Evolutionary conservation across 2,797 vertebrate species (phyloP).

Genomic region (Arrhamphus sclerolepis): DNA sequence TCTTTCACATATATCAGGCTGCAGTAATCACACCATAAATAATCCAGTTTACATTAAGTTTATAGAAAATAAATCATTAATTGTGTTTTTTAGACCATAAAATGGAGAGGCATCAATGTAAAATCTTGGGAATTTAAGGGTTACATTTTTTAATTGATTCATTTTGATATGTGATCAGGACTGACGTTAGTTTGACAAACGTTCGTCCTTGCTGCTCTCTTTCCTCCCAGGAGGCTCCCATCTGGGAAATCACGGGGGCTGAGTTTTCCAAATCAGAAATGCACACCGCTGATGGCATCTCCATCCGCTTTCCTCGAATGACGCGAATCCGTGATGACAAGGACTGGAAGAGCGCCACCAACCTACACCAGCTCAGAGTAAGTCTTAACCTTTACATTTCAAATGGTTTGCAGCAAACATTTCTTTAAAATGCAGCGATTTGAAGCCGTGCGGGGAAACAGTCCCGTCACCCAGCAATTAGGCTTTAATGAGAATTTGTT

Average conservation of each 20-base stretch:
- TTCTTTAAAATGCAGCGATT: background rate
- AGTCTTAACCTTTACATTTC: background rate
- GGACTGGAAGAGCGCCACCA: conserved; percentile 94
- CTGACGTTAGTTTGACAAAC: no score
- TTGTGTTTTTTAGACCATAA: no score
- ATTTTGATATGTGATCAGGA: no score
- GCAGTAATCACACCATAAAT: no score
- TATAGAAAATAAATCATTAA: no score
- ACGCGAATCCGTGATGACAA: conserved; percentile 96
- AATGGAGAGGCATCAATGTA: no score
- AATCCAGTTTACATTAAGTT: no score
- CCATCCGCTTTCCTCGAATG: conserved; percentile 97
- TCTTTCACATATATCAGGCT: no score
- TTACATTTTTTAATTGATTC: no score
- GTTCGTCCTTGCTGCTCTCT: background rate
- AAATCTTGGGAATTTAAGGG: no score
- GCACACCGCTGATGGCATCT: conserved; percentile 98
- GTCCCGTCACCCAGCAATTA: background rate
- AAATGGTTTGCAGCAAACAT: background rate
- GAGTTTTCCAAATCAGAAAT: conserved; percentile 97
- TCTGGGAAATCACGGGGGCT: conserved; percentile 98
- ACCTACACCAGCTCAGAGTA: conserved; percentile 92
- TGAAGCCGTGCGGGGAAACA: background rate
- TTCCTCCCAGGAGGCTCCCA: conserved; percentile 85
- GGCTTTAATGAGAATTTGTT: conserved; percentile 2